Conservation (phyloP, 1,140 invertebrate genomes). For the Pseudobourletiella spinata region DNA sequence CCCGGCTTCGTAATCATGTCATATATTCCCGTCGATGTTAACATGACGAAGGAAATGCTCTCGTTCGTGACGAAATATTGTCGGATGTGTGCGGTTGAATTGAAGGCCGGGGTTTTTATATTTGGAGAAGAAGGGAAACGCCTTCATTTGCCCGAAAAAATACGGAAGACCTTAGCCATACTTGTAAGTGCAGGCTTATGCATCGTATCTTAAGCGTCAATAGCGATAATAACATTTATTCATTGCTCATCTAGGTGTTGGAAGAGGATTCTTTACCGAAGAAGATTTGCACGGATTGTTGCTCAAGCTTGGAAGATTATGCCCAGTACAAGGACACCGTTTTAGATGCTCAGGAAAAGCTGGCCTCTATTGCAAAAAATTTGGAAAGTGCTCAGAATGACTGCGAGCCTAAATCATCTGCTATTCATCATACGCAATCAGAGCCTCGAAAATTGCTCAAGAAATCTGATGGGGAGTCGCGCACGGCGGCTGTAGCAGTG, state of each 20-base stretch:
- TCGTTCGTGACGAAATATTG: constrained; percentile 26
- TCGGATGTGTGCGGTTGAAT: constrained; percentile 31
- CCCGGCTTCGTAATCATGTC: too few relatives aligned
- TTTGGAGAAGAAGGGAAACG: constrained; percentile 35
- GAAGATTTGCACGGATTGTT: constrained; percentile 33
- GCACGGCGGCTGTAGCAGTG: neutral
- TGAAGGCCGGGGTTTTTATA: constrained; percentile 30
- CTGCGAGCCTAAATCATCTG: too few relatives aligned
- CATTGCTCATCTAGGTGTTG: constrained; percentile 18
- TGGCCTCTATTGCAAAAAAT: constrained; percentile 26
- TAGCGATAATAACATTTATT: neutral
- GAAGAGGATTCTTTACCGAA: constrained; percentile 34
- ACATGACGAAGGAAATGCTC: neutral
- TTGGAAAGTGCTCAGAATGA: too few relatives aligned
- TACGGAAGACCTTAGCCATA: constrained; percentile 31
- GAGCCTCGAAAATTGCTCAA: too few relatives aligned
- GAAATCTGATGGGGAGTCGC: neutral
- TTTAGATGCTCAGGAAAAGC: constrained; percentile 32
- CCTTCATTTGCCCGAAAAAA: constrained; percentile 31
- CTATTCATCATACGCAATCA: too few relatives aligned
- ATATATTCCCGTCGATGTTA: too few relatives aligned
- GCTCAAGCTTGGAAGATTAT: constrained; percentile 31
- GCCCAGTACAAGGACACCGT: constrained; percentile 29
- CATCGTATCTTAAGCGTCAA: neutral
- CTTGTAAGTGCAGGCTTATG: constrained; percentile 20